Evolutionary conservation across 2,888 invertebrate species (phyloP), one percentile per base, ranked within the genome.

Genomic region (Sesia bembeciformis): DNA sequence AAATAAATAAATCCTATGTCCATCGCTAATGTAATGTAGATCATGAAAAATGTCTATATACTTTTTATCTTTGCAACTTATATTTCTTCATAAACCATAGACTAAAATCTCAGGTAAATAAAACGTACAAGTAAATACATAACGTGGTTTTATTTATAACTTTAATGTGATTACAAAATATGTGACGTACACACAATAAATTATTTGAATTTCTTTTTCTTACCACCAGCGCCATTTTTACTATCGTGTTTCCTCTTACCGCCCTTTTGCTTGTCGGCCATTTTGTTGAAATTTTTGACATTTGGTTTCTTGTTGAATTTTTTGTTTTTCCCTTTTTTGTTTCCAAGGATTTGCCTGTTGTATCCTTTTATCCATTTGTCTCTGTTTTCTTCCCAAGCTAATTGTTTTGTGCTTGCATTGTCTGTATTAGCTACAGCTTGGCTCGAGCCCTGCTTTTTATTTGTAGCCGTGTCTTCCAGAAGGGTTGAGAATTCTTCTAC

Each of bases 401-500:
- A 70, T 81, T 96, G 96, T 71, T 95, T 95, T 4, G 81, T 82
- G 64, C 94, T 93, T 0, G 96, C 92, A 68, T 95, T 95, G 70
- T 96, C 96, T 55, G 91, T 91, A 68, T 95, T 95, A 3, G 93
- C 92, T 5, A 95, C 86, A 0, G 92, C 93, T 76, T 93, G 92
- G 52, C 93, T 92, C 23, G 94, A 93, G 0, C 90, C 90, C 58
- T 90, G 90, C 39, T 90, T 90, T 66, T 92, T 92, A 3, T 92
- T 90, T 52, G 91, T 90, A 0, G 94, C 94, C 52, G 95, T 95
- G 57, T 96, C 95, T 79, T 98, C 97, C 54, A 98, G 84, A 64
- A 97, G 89, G 51, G 95, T 93, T 0, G 97, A 94, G 86, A 98
- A 98, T 81, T 97, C 94, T 77, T 97, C 97, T 0, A 96, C 96